phyloP scores from a whole-genome alignment of 2,113 vertebrate species.

The Plecotus auritus region DNA sequence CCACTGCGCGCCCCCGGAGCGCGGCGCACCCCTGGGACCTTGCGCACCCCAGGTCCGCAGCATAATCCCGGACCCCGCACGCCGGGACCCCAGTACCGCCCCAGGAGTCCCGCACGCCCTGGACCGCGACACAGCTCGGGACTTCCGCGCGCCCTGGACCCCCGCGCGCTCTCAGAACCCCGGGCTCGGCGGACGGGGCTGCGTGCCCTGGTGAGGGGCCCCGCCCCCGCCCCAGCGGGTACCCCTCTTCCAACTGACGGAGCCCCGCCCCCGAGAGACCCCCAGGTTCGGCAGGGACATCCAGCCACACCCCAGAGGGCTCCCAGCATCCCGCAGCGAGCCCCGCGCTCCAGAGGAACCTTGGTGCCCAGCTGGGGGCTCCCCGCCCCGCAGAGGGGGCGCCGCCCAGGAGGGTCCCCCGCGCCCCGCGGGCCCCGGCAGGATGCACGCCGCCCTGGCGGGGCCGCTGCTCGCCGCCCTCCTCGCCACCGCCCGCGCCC shows the following conservation, averaged over 20 bases:
- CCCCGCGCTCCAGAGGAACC: conserved; percentile 51
- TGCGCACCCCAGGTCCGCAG: conserved; percentile 41
- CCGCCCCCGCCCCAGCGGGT: conserved; percentile 57
- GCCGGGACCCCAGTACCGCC: conserved; percentile 8
- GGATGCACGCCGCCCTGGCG: conserved; percentile 73
- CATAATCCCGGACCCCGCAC: conserved; percentile 22
- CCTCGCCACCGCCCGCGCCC: conserved; percentile 65
- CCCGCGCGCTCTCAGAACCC: conserved; percentile 20
- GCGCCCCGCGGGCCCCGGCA: conserved; percentile 61
- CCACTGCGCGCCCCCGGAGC: conserved; percentile 64
- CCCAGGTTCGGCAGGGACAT: conserved; percentile 60
- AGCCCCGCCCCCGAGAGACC: conserved; percentile 70
- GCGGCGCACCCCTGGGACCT: conserved; percentile 65
- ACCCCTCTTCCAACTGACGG: conserved; percentile 45
- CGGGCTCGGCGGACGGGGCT: neutral
- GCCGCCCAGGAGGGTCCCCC: conserved; percentile 59
- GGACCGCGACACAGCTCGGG: conserved; percentile 28
- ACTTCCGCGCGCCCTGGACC: neutral
- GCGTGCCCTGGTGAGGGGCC: conserved; percentile 36
- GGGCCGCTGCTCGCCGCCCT: conserved; percentile 70
- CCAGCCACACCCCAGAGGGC: conserved; percentile 63
- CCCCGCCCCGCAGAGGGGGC: conserved; percentile 54
- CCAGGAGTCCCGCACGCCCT: conserved; percentile 3
- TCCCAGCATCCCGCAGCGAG: conserved; percentile 55
- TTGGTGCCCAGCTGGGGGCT: conserved; percentile 60